Evolutionary conservation across 2,113 vertebrate species (phyloP).

Genomic region (Dipodomys ordii): DNA sequence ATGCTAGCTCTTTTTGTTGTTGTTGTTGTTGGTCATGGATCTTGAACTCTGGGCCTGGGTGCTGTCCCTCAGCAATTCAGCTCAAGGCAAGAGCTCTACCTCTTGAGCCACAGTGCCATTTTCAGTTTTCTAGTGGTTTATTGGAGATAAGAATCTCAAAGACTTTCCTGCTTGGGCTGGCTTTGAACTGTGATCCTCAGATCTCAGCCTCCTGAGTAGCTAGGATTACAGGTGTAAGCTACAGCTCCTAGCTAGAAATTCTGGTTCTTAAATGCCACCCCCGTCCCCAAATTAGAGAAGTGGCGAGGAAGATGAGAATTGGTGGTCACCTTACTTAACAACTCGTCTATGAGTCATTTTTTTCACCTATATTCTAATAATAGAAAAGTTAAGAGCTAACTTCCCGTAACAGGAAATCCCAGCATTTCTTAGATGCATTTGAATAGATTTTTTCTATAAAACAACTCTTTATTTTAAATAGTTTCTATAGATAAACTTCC

Average conservation of each 20-base stretch:
- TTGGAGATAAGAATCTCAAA: too few species aligned
- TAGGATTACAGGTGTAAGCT: too few species aligned
- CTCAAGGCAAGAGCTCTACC: too few species aligned
- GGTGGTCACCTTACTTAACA: not conserved
- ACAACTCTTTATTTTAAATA: not conserved
- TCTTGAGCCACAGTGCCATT: too few species aligned
- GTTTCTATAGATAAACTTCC: conserved; percentile 21
- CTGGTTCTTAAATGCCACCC: not conserved
- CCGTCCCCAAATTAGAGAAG: not conserved
- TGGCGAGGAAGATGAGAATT: not conserved
- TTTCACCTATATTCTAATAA: not conserved
- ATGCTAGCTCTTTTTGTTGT: too few species aligned
- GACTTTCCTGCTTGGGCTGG: too few species aligned
- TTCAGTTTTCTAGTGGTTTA: too few species aligned
- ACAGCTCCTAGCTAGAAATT: not conserved
- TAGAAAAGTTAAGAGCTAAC: not conserved
- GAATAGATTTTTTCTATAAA: not conserved
- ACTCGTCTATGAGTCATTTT: not conserved
- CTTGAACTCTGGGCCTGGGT: too few species aligned
- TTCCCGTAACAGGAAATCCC: not conserved
- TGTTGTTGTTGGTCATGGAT: too few species aligned
- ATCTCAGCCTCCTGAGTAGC: too few species aligned
- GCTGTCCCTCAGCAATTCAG: too few species aligned
- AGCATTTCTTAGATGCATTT: not conserved
- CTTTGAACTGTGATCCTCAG: too few species aligned